Conservation (phyloP, 2,113 vertebrate species). For the Arvicanthis niloticus region DNA sequence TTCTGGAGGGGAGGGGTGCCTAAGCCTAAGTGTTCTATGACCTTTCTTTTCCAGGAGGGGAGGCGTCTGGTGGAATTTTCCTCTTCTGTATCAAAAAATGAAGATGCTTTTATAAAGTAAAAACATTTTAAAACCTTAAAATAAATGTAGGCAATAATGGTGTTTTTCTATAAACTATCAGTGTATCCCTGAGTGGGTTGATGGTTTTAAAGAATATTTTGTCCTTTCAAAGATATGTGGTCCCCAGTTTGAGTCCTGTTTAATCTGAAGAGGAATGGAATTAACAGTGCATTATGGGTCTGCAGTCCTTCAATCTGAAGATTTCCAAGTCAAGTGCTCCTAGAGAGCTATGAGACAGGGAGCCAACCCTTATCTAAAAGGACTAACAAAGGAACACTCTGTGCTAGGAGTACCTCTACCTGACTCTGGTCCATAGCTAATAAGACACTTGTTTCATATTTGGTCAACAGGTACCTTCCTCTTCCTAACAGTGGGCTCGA, state of each 20-base stretch:
- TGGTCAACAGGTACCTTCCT: not conserved
- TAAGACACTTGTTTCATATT: not conserved
- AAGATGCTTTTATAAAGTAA: not conserved
- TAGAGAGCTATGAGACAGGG: not conserved
- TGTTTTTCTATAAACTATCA: not conserved
- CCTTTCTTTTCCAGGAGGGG: too few species aligned
- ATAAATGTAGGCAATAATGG: not conserved
- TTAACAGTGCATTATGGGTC: not conserved
- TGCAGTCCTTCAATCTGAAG: not conserved
- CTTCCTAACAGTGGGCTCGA: not conserved
- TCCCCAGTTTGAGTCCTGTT: not conserved
- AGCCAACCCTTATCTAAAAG: not conserved
- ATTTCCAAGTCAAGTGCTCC: not conserved
- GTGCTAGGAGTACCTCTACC: not conserved
- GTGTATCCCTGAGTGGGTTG: not conserved
- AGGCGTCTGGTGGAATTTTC: too few species aligned
- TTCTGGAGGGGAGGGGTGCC: too few species aligned
- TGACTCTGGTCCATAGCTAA: not conserved
- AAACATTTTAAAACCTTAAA: not conserved
- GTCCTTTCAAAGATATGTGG: not conserved
- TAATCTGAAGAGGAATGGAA: not conserved
- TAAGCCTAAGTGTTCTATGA: too few species aligned
- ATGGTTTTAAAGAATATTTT: not conserved
- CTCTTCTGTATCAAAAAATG: not conserved
- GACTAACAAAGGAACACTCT: not conserved